These are phyloP conservation scores for Dipus sagitta DNA, from an alignment of 2,797 vertebrate genomes.

Conservation along the genomic window DNA sequence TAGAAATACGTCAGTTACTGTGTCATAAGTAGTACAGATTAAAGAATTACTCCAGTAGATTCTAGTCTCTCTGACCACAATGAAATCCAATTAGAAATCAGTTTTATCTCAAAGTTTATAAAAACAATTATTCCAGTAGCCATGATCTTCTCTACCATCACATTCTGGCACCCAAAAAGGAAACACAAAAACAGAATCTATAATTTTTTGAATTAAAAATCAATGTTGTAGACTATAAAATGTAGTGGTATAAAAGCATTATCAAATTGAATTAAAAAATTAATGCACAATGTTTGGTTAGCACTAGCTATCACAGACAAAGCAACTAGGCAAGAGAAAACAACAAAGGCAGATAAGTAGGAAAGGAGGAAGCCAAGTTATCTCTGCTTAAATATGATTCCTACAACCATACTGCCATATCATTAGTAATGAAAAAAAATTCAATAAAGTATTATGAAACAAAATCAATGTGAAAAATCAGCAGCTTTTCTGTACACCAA, in stretches of 20 bases:
- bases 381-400: too few relatives aligned
- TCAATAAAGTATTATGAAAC: neutral
- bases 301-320: neutral
- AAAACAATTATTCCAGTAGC: neutral
- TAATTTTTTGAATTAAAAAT: neutral
- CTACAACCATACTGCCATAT: too few relatives aligned
- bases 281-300: neutral
- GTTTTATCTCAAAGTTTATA: neutral
- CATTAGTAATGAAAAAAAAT: neutral
- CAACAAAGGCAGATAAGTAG: neutral
- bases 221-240: conserved; percentile 13
- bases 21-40: neutral
- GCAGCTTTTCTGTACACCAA: neutral
- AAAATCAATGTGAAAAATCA: neutral
- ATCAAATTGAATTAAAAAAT: neutral
- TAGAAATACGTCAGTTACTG: neutral
- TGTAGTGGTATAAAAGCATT: neutral
- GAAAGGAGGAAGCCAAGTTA: neutral
- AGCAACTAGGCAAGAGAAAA: neutral
- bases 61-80: neutral
- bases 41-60: neutral
- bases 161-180: neutral
- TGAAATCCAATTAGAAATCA: neutral
- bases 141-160: neutral
- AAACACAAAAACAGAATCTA: neutral